Conservation (phyloP, 1,140 invertebrate genomes). For the Hirudo medicinalis region DNA sequence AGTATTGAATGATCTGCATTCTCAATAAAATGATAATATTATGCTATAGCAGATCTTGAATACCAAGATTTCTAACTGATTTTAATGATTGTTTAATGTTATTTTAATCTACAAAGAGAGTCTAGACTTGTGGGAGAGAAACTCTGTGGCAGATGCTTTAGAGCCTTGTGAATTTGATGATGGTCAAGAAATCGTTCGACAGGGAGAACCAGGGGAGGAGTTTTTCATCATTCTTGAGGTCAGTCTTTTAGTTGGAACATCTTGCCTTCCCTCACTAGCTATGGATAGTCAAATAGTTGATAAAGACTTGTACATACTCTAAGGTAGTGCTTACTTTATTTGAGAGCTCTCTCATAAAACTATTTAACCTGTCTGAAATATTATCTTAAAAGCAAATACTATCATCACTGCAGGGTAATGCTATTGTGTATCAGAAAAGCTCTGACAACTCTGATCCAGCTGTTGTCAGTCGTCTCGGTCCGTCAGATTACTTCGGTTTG, state of each 20-base stretch:
- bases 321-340: background rate
- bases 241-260: background rate
- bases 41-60: background rate
- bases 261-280: background rate
- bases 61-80: background rate
- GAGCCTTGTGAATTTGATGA: constrained; percentile 73
- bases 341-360: background rate
- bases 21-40: background rate
- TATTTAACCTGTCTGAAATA: background rate
- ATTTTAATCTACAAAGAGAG: background rate
- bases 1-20: background rate
- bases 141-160: constrained; percentile 86
- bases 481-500: constrained; percentile 89
- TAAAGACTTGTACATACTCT: background rate
- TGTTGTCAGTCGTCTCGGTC: constrained; percentile 82
- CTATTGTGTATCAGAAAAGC: constrained; percentile 76
- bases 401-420: constrained; percentile 50
- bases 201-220: constrained; percentile 88
- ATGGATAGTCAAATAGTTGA: background rate
- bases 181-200: constrained; percentile 80
- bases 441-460: constrained; percentile 61
- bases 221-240: constrained; percentile 90
- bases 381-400: background rate
- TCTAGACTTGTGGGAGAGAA: constrained; percentile 87
- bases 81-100: background rate